Conservation (phyloP, 2,113 vertebrate species). For the Scartelaos histophorus region DNA sequence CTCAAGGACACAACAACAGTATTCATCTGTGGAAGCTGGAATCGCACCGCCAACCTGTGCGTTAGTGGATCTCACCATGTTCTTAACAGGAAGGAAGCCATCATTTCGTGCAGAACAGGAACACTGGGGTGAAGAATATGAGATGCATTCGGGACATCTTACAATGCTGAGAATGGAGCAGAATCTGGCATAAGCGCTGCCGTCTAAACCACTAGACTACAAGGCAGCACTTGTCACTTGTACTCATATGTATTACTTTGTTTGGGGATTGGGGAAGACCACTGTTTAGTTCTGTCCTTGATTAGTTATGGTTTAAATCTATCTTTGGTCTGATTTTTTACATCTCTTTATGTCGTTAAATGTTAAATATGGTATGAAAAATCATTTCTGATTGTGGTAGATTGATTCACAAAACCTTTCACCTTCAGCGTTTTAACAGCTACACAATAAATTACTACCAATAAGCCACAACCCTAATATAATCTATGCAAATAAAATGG, state of each 20-base stretch:
- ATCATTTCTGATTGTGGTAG: not conserved
- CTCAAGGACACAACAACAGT: too few species aligned
- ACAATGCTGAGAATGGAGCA: too few species aligned
- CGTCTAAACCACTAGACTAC: not conserved
- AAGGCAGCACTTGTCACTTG: not conserved
- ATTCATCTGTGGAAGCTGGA: too few species aligned
- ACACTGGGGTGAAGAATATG: too few species aligned
- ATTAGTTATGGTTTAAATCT: not conserved
- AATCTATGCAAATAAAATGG: constrained; percentile 16
- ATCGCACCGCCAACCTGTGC: too few species aligned
- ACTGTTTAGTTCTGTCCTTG: not conserved
- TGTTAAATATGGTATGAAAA: not conserved
- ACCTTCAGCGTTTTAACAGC: constrained; percentile 27
- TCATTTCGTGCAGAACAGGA: too few species aligned
- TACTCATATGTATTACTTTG: not conserved
- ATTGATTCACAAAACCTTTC: not conserved
- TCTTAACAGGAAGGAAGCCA: too few species aligned
- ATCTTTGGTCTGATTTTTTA: not conserved
- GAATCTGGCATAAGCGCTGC: too few species aligned
- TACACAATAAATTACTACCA: not conserved
- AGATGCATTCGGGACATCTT: too few species aligned
- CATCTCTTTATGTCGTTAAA: not conserved
- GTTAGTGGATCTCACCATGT: too few species aligned
- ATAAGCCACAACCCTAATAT: constrained; percentile 14
- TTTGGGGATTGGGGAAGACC: not conserved